Conservation (phyloP, 2,797 vertebrate genomes). For the Syngnathus rostellatus region DNA sequence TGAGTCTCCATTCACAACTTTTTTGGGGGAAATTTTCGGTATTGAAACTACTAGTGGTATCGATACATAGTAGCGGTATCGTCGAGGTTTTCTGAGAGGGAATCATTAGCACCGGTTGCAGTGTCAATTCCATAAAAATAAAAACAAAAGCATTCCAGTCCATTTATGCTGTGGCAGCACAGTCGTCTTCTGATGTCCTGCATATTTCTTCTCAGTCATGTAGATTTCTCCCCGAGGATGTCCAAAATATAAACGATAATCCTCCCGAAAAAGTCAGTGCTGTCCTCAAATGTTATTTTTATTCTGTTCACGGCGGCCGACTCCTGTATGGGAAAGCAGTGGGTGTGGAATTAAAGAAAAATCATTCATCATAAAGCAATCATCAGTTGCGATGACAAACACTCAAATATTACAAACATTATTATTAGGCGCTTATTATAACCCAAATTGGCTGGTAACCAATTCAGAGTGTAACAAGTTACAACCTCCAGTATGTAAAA, state of each 20-base stretch:
- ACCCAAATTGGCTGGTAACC: background rate
- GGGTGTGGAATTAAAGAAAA: slow-evolving; percentile 72
- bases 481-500: background rate
- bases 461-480: background rate
- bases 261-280: slow-evolving; percentile 90
- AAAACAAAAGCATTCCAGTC: background rate
- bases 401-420: slow-evolving; percentile 11
- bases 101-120: background rate
- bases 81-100: background rate
- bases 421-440: background rate
- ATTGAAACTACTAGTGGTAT: too few species aligned
- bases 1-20: background rate
- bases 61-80: too few species aligned
- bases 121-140: slow-evolving; percentile 6
- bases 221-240: slow-evolving; percentile 75
- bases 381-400: slow-evolving; percentile 12
- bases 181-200: background rate
- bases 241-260: slow-evolving; percentile 86
- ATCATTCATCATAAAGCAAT: slow-evolving; percentile 19
- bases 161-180: slow-evolving; percentile 30
- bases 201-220: slow-evolving; percentile 52
- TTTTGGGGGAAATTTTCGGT: too few species aligned
- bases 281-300: slow-evolving; percentile 86
- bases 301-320: slow-evolving; percentile 70
- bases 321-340: slow-evolving; percentile 83